These are phyloP conservation scores for Nasonovia ribisnigri DNA, from an alignment of 2,888 invertebrate genomes.

Conservation along the genomic window DNA sequence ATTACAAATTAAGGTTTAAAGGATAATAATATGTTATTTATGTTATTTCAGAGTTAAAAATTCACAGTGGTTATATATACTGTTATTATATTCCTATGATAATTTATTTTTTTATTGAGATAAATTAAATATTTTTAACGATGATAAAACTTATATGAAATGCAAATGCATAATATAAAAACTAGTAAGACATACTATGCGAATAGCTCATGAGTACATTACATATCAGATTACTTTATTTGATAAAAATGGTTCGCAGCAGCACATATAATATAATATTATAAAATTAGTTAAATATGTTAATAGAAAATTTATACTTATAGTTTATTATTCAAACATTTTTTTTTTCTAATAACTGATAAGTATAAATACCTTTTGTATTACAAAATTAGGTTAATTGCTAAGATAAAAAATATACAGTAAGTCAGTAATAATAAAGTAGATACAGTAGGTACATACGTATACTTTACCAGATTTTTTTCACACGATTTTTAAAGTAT, in stretches of 20 bases:
- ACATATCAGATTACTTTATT: neutral
- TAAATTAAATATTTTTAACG: constrained; percentile 1
- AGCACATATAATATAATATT: neutral
- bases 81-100: neutral
- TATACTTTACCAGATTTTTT: neutral
- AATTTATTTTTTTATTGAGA: neutral
- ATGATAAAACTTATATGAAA: neutral
- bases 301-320: neutral
- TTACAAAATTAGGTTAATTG: constrained; percentile 28
- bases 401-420: neutral
- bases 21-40: neutral
- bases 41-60: neutral
- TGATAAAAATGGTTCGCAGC: neutral
- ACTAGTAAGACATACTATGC: neutral
- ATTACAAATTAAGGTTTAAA: neutral
- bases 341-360: neutral
- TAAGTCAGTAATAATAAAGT: neutral
- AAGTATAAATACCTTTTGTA: neutral
- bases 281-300: neutral
- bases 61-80: neutral
- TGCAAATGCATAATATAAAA: neutral
- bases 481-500: neutral
- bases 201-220: neutral
- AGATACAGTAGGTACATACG: neutral
- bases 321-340: neutral